Evolutionary conservation across 2,797 vertebrate genomes (phyloP).

Genomic region (Lagorchestes hirsutus): DNA sequence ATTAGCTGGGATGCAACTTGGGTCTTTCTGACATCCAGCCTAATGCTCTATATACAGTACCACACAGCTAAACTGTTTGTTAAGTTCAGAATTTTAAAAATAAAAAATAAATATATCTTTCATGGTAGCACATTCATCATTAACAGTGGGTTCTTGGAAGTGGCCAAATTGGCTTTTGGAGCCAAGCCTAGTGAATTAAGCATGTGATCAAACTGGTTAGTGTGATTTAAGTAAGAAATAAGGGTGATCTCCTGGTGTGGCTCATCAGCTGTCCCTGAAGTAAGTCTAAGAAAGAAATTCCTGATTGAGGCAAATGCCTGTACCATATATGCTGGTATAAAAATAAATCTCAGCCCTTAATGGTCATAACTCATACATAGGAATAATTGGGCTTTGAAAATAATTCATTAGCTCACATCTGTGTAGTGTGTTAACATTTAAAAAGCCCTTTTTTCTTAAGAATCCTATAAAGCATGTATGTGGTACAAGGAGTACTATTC

Average conservation of each 20-base stretch:
- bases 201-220: constrained; percentile 26
- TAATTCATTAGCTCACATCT: neutral
- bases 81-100: neutral
- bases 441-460: neutral
- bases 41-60: neutral
- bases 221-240: constrained; percentile 27
- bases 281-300: neutral
- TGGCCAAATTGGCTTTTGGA: constrained; percentile 58
- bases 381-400: neutral
- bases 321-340: neutral
- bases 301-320: neutral
- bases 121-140: constrained; percentile 16
- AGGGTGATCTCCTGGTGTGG: constrained; percentile 16
- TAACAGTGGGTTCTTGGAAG: neutral
- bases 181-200: neutral
- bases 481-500: neutral
- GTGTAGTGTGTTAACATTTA: neutral
- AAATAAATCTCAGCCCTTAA: neutral
- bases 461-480: neutral
- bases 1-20: neutral
- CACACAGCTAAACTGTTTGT: neutral
- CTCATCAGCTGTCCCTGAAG: neutral
- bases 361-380: neutral
- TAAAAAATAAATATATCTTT: no score
- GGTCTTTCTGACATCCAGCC: neutral